Evolutionary conservation across 2,888 invertebrate species (phyloP).

Genomic region (Suillia variegata): DNA sequence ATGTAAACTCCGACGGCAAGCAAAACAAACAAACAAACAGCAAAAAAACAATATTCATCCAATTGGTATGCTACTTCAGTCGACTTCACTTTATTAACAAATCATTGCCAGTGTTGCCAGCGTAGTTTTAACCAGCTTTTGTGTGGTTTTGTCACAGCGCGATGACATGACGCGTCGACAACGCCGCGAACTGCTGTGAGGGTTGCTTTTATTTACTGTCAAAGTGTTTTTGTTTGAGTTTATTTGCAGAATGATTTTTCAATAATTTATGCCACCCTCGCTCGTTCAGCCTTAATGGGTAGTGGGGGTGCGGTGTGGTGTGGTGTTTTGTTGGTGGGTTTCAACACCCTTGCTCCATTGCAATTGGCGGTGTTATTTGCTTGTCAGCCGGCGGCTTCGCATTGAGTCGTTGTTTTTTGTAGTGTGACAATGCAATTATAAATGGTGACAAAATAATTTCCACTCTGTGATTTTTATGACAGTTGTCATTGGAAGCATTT

Average conservation of each 20-base stretch:
- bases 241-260: constrained; percentile 54
- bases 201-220: constrained; percentile 13
- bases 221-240: constrained; percentile 30
- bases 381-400: neutral
- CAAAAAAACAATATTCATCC: too few species aligned
- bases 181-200: too few species aligned
- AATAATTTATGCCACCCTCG: constrained; percentile 45
- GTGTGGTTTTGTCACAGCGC: neutral
- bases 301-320: too few species aligned
- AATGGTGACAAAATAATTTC: constrained; percentile 60
- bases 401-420: constrained; percentile 26
- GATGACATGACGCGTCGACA: too few species aligned
- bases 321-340: too few species aligned
- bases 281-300: too few species aligned
- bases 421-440: constrained; percentile 58
- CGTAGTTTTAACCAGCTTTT: constrained; percentile 1
- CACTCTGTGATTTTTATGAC: constrained; percentile 58
- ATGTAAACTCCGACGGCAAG: too few species aligned
- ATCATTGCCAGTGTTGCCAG: neutral
- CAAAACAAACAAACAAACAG: too few species aligned
- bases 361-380: neutral
- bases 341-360: constrained; percentile 44
- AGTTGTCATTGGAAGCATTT: constrained; percentile 47
- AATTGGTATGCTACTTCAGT: too few species aligned
- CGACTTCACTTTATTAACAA: neutral